Evolutionary conservation across 2,113 vertebrate species (phyloP).

Genomic region (Myanophis thanlyinensis): DNA sequence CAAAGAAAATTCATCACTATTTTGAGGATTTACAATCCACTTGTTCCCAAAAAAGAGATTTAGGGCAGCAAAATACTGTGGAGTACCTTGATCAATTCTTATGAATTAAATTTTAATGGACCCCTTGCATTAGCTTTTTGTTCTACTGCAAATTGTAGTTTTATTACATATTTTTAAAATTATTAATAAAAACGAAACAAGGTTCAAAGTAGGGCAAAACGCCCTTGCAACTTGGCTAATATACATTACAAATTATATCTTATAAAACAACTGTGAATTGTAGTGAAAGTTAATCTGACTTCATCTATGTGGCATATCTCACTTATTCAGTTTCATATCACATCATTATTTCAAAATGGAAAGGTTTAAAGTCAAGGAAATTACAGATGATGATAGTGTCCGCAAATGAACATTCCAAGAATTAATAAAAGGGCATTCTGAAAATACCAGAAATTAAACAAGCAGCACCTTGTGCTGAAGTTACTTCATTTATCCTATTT

Average conservation of each 20-base stretch:
- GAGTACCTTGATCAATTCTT: background rate
- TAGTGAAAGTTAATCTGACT: background rate
- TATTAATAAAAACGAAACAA: background rate
- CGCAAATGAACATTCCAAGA: background rate
- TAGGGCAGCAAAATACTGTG: background rate
- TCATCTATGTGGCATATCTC: background rate
- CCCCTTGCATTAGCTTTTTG: background rate
- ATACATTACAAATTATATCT: background rate
- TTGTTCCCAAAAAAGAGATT: background rate
- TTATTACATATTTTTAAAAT: background rate
- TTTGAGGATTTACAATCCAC: background rate
- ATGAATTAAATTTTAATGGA: background rate
- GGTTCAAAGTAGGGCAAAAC: background rate
- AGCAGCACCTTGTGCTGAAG: background rate
- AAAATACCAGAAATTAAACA: background rate
- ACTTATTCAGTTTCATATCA: background rate
- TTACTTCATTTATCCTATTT: background rate
- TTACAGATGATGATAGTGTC: background rate
- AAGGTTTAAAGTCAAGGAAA: background rate
- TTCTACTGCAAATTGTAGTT: background rate
- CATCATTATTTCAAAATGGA: background rate
- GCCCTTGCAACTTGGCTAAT: background rate
- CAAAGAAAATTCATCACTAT: background rate
- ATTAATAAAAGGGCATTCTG: background rate
- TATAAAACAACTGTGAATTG: background rate